These are phyloP conservation scores for Willisornis vidua DNA, from an alignment of 2,113 vertebrate species.

Conservation along the genomic window DNA sequence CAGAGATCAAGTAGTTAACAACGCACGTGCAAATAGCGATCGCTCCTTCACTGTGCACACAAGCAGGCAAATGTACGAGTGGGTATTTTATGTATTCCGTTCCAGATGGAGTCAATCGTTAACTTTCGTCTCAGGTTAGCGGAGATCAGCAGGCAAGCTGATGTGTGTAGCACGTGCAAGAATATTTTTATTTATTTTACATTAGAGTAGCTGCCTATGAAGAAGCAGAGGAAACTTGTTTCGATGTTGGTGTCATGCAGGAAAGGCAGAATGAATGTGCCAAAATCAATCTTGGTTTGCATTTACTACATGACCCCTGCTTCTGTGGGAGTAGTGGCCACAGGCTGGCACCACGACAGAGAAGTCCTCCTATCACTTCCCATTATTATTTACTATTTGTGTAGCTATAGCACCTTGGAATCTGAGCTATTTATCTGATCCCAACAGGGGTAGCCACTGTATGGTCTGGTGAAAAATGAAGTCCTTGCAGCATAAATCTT, in stretches of 20 bases:
- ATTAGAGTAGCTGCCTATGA: not conserved
- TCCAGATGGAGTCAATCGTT: conserved; percentile 36
- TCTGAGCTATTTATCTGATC: not conserved
- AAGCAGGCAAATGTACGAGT: not conserved
- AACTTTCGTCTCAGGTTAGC: conserved; percentile 25
- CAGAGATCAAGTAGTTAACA: not conserved
- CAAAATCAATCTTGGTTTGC: not conserved
- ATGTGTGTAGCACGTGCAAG: not conserved
- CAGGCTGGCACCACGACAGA: not conserved
- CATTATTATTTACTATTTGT: not conserved
- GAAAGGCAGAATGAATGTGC: not conserved
- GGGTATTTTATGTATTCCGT: conserved; percentile 16
- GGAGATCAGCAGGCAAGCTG: not conserved
- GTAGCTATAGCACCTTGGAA: not conserved
- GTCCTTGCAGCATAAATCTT: not conserved
- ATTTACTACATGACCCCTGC: not conserved
- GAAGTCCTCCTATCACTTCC: not conserved
- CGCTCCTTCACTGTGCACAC: not conserved
- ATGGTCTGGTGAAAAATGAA: not conserved
- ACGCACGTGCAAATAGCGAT: not conserved
- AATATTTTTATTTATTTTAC: not conserved
- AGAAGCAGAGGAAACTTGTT: not conserved
- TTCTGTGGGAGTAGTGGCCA: not conserved
- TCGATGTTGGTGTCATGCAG: not conserved
- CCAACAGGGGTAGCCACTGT: not conserved